Evolutionary conservation across 2,797 vertebrate genomes (phyloP), one percentile per base, ranked within the genome.

Genomic region (Centropyge bicolor): DNA sequence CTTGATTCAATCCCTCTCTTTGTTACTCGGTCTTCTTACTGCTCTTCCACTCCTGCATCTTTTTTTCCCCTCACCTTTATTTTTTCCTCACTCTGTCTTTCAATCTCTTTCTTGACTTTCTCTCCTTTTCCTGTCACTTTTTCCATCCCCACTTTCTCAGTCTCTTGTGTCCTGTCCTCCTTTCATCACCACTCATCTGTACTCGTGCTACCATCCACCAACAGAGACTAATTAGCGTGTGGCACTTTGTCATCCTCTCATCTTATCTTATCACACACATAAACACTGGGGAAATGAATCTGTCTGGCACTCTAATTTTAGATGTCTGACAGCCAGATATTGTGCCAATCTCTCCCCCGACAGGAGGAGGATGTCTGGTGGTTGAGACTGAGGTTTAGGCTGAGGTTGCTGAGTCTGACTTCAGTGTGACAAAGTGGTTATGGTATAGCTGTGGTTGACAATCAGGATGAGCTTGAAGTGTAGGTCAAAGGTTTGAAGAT

Each of bases 181-280:
- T 93, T 93, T 86, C 81, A 61, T 85, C 84, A 75, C 68, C 76
- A 35, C 78, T 84, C 82, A 77, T 86, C 72, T 71, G 68, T 16
- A 6, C 73, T 85, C 86, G 80, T 55, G 83, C 73, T 85, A 74
- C 80, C 80, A 20, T 89, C 90, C 81, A 85, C 78, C 14, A 78
- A 84, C 82, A 91, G 79, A 78, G 66, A 77, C 87, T 93, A 93
- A 94, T 94, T 94, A 93, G 89, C 54, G 76, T 64, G 84, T 90
- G 90, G 80, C 87, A 92, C 87, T 86, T 92, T 86, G 89, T 91
- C 91, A 84, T 82, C 80, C 70, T 84, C 82, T 81, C 81, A 78
- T 90, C 86, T 85, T 76, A 81, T 88, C 83, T 84, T 75, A 83
- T 84, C 86, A 78, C 81, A 84, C 83, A 83, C 85, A 75, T 22